These are phyloP conservation scores for Spinus olivaceus DNA, from an alignment of 2,797 vertebrate species.

Conservation along the genomic window DNA sequence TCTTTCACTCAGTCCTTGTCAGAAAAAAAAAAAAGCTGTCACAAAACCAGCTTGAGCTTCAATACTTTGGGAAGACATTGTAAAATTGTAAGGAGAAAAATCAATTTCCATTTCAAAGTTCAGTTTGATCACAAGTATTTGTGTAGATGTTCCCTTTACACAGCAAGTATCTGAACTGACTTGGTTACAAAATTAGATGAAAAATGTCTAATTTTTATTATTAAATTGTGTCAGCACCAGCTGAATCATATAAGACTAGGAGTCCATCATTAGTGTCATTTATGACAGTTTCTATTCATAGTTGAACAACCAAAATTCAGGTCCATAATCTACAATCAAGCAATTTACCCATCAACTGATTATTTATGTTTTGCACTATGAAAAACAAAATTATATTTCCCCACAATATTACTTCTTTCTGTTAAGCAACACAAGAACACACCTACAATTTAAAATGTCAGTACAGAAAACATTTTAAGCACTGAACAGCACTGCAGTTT, in stretches of 20 bases:
- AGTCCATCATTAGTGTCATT: background rate
- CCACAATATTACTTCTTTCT: background rate
- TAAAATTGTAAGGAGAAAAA: background rate
- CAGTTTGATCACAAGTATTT: background rate
- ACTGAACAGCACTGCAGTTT: background rate
- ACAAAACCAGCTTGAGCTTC: background rate
- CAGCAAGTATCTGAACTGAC: background rate
- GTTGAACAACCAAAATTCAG: conserved; percentile 3
- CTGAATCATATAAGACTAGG: background rate
- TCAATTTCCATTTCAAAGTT: background rate
- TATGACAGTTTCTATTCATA: background rate
- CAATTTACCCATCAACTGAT: background rate
- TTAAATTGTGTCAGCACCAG: background rate
- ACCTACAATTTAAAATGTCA: background rate
- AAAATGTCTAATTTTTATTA: background rate
- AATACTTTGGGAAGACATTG: background rate
- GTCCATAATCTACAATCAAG: background rate
- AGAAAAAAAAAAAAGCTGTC: background rate
- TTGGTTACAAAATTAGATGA: background rate
- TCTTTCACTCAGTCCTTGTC: background rate
- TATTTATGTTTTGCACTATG: background rate
- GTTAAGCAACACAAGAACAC: background rate
- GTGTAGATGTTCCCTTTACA: background rate
- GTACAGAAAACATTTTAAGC: background rate
- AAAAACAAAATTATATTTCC: background rate